These are phyloP conservation scores for Norana najaformis DNA, from an alignment of 2,888 invertebrate species.

Conservation along the genomic window DNA sequence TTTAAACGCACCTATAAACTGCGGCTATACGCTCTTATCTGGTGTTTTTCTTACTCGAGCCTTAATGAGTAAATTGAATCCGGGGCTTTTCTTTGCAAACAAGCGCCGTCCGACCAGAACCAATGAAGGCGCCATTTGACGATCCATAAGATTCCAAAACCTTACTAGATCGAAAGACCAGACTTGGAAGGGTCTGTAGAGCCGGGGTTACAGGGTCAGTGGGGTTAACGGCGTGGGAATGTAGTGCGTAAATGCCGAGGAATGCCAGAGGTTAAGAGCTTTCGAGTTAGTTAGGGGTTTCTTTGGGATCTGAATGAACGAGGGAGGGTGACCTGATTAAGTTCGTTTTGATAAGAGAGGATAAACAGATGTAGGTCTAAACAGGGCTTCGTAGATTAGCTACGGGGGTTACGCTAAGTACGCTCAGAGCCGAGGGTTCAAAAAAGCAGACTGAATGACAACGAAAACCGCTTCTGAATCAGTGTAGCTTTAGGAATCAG, in stretches of 20 bases:
- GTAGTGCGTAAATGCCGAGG: background rate
- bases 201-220: background rate
- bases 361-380: background rate
- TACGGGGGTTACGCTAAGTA: background rate
- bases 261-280: background rate
- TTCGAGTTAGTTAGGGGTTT: no score
- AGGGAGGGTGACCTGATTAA: background rate
- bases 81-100: background rate
- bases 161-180: background rate
- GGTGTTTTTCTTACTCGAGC: background rate
- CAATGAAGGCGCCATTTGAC: background rate
- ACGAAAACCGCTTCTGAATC: background rate
- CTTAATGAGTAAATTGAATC: background rate
- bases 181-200: background rate
- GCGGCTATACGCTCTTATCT: background rate
- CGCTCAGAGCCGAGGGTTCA: background rate
- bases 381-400: background rate
- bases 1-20: background rate
- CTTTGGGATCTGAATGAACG: background rate
- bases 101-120: background rate
- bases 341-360: background rate
- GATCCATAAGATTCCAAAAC: background rate
- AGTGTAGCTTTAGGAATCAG: background rate
- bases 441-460: background rate
- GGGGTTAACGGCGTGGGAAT: background rate